Percentiles rank a stretch among this genome's conserved stretches.
Conservation (phyloP, 2,888 invertebrate species). For the Nymphalis urticae region DNA sequence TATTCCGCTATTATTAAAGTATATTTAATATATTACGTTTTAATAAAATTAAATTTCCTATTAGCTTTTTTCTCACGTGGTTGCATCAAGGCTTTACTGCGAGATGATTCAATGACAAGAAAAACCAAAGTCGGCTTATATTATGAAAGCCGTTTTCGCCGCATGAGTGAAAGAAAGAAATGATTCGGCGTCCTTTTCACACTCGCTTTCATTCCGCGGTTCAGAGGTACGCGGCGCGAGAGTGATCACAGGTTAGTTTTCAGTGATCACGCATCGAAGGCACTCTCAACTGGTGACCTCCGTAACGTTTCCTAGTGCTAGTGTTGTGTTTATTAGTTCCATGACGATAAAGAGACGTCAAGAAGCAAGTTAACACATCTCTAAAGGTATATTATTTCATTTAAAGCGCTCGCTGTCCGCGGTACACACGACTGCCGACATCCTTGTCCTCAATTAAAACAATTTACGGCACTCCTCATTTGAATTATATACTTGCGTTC, state of each 20-base stretch:
- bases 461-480: slow-evolving; percentile 68
- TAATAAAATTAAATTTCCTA: slow-evolving; percentile 1
- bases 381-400: slow-evolving; percentile 37
- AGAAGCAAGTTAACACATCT: slow-evolving; percentile 28
- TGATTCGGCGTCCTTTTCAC: slow-evolving; percentile 72
- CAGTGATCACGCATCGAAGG: slow-evolving; percentile 72
- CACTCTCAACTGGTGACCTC: slow-evolving; percentile 74
- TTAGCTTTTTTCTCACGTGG: background rate
- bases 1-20: background rate
- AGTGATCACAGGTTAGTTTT: slow-evolving; percentile 71
- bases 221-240: slow-evolving; percentile 55
- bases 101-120: slow-evolving; percentile 30
- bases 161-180: slow-evolving; percentile 69
- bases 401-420: slow-evolving; percentile 35
- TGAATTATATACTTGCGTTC: slow-evolving; percentile 60
- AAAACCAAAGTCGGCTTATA: slow-evolving; percentile 37
- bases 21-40: slow-evolving; percentile 10
- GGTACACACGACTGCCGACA: slow-evolving; percentile 57
- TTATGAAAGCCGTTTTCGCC: slow-evolving; percentile 58
- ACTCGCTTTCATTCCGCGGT: slow-evolving; percentile 68
- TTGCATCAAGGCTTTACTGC: slow-evolving; percentile 7
- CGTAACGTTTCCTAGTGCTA: slow-evolving; percentile 68
- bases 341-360: slow-evolving; percentile 31
- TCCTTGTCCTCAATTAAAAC: slow-evolving; percentile 78
- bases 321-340: slow-evolving; percentile 56